phyloP scores from a whole-genome alignment of 1,140 invertebrate genomes.

The Tetramorium parvispinum region DNA sequence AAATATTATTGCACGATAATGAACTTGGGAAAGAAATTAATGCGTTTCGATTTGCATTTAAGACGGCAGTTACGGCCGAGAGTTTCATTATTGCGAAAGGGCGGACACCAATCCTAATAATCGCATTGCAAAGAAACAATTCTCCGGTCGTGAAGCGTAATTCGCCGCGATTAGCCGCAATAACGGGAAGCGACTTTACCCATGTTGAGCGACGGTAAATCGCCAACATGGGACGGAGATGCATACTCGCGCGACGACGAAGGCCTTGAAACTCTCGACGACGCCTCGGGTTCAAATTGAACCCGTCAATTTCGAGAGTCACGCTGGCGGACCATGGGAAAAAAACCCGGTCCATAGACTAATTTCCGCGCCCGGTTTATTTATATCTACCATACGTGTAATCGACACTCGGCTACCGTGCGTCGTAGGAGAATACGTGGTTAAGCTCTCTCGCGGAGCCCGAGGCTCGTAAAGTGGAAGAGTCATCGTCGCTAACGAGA shows the following conservation, averaged over 20 bases:
- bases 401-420: slow-evolving; percentile 76
- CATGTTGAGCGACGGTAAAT: slow-evolving; percentile 30
- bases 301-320: slow-evolving; percentile 49
- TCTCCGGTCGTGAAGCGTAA: slow-evolving; percentile 20
- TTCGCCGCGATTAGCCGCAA: slow-evolving; percentile 45
- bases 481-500: slow-evolving; percentile 83
- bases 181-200: slow-evolving; percentile 29
- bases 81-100: neutral
- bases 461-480: slow-evolving; percentile 70
- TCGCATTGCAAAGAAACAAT: slow-evolving; percentile 32
- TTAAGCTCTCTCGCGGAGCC: slow-evolving; percentile 30
- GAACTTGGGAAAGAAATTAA: neutral
- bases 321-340: slow-evolving; percentile 35
- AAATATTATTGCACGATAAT: neutral
- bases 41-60: neutral
- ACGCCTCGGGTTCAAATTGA: neutral
- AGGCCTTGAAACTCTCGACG: neutral
- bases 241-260: neutral
- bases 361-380: slow-evolving; percentile 72
- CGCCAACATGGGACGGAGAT: neutral
- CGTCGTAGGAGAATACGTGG: slow-evolving; percentile 58
- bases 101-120: neutral
- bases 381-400: slow-evolving; percentile 70
- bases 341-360: slow-evolving; percentile 67
- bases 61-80: neutral